phyloP scores from a whole-genome alignment of 1,140 invertebrate genomes.

The Anastrepha ludens region DNA sequence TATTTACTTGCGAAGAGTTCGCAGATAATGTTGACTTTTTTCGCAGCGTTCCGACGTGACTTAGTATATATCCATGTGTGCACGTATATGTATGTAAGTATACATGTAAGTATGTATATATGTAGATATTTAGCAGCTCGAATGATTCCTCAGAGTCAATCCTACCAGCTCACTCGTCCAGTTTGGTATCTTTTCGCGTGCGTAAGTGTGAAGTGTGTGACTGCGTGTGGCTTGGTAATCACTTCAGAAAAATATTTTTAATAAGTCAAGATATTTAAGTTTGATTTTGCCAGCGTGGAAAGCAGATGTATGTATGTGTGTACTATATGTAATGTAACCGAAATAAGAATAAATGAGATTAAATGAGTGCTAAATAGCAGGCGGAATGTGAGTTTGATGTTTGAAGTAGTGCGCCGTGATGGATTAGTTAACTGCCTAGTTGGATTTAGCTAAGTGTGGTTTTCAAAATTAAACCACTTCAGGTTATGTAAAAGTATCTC shows the following conservation, averaged over 20 bases:
- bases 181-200: not conserved
- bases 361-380: constrained; percentile 2
- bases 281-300: not conserved
- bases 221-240: not conserved
- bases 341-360: constrained; percentile 13
- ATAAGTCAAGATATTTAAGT: not conserved
- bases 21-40: not conserved
- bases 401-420: not conserved
- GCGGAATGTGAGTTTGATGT: not conserved
- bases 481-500: too few relatives aligned
- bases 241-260: not conserved
- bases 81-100: not conserved
- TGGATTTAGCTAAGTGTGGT: not conserved
- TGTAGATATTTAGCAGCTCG: not conserved
- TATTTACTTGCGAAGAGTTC: not conserved
- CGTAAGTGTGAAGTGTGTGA: constrained; percentile 7
- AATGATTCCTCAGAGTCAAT: too few relatives aligned
- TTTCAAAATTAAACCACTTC: too few relatives aligned
- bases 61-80: not conserved
- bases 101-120: not conserved
- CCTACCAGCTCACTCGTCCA: too few relatives aligned
- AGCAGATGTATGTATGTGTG: too few relatives aligned
- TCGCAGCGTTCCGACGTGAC: not conserved
- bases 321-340: not conserved
- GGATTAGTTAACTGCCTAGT: not conserved